Conservation (phyloP, 1,140 invertebrate genomes). For the Thaumatotibia leucotreta region DNA sequence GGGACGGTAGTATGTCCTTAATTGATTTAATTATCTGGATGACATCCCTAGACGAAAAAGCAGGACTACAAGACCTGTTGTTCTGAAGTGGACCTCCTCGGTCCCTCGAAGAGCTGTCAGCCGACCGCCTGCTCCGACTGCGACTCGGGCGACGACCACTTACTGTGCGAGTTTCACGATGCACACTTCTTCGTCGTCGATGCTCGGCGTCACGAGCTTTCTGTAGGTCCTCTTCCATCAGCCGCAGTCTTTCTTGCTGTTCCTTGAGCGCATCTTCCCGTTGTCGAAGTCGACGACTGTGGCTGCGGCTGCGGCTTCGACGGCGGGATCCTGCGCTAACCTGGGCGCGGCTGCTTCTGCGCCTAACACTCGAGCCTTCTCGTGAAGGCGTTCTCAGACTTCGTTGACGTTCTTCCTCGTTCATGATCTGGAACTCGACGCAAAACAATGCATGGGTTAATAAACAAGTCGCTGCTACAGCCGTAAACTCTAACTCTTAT, state of each 20-base stretch:
- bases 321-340: neutral
- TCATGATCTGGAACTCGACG: slow-evolving; percentile 5
- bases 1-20: neutral
- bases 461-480: neutral
- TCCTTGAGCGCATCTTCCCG: neutral
- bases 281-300: neutral
- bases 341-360: neutral
- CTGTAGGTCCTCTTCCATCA: neutral
- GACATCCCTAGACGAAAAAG: slow-evolving; percentile 13
- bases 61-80: slow-evolving; percentile 9
- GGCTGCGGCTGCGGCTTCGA: slow-evolving; percentile 2
- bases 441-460: neutral
- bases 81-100: neutral
- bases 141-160: neutral
- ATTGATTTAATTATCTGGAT: slow-evolving; percentile 6
- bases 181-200: neutral
- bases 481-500: too few relatives aligned
- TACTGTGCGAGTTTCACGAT: neutral
- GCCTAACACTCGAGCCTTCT: neutral
- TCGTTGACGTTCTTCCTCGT: neutral
- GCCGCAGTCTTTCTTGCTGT: neutral
- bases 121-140: neutral
- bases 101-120: neutral
- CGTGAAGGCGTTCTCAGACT: neutral
- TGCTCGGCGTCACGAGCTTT: neutral